Evolutionary conservation across 2,888 invertebrate genomes (phyloP), one percentile per base, ranked within the genome.

Genomic region (Mystacides longicornis): DNA sequence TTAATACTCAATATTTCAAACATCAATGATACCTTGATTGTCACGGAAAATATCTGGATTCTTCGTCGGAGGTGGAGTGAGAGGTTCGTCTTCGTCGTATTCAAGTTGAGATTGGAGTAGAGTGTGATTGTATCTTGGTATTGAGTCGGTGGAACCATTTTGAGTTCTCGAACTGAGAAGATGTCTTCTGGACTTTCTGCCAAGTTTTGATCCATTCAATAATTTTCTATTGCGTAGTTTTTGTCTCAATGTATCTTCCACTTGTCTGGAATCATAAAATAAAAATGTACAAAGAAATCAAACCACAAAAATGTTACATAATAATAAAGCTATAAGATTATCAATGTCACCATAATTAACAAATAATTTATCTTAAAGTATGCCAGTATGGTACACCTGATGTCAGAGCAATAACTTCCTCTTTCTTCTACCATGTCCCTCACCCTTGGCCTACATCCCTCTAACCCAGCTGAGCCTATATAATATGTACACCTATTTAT

Each of bases 111-210:
- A 62, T 23, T 68, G 69, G 62, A 67, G 64, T 46, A 69, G 65
- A 53, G 68, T 65, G 16, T 49, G 57, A 37, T 60, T 60, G 50
- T 57, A 60, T 37, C 67, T 66, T 1, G 52, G 20, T 9, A 52
- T 48, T 18, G 49, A 23, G 43, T 53, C 56, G 18, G 20, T 21
- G 9, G 27, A 22, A 21, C 56, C 52, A 9, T 52, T 56, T 19
- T 48, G 65, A 64, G 16, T 85, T 81, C 63, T 83, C 78, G 47
- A 81, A 51, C 85, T 86, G 9, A 85, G 83, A 54, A 86, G 87
- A 70, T 87, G 85, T 60, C 88, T 75, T 48, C 87, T 77, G 42
- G 92, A 92, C 70, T 89, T 92, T 62, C 93, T 78, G 53, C 89
- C 75, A 64, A 89, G 89, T 46, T 79, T 73, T 14, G 80, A 77